A percentile compares a stretch with the other conserved stretches of the same genome.
Conservation (phyloP, 2,113 vertebrate species). For the Rostratula benghalensis region DNA sequence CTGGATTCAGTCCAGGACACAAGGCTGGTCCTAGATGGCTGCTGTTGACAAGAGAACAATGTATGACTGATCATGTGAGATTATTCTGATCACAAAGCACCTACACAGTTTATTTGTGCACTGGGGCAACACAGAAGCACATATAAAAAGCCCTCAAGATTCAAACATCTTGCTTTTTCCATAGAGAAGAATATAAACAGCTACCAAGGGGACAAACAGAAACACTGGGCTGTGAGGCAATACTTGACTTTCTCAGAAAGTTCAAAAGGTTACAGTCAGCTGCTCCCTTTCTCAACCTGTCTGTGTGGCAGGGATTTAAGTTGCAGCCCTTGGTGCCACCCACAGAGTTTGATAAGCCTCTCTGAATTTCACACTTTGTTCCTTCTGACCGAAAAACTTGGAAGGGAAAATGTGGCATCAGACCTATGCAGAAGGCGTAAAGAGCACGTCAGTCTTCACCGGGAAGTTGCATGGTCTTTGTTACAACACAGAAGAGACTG, state of each 20-base stretch:
- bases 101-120: constrained; percentile 61
- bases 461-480: not conserved
- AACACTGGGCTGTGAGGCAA: constrained; percentile 23
- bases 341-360: not conserved
- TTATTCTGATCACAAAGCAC: constrained; percentile 61
- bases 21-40: constrained; percentile 55
- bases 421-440: not conserved
- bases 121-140: not conserved
- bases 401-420: not conserved
- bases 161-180: constrained; percentile 37
- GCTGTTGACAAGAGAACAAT: constrained; percentile 71
- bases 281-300: constrained; percentile 28
- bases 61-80: constrained; percentile 55
- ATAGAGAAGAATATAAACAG: constrained; percentile 17
- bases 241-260: constrained; percentile 50
- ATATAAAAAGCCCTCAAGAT: not conserved
- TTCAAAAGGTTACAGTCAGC: constrained; percentile 54
- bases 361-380: not conserved
- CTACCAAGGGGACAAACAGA: constrained; percentile 53
- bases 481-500: rapidly evolving
- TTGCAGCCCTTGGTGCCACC: not conserved
- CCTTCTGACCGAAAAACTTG: not conserved
- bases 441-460: rapidly evolving
- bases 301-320: not conserved
- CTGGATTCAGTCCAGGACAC: constrained; percentile 67